A percentile compares a stretch with the other conserved stretches of the same genome.
phyloP scores from a whole-genome alignment of 2,113 vertebrate genomes.

The Oncorhynchus tshawytscha region DNA sequence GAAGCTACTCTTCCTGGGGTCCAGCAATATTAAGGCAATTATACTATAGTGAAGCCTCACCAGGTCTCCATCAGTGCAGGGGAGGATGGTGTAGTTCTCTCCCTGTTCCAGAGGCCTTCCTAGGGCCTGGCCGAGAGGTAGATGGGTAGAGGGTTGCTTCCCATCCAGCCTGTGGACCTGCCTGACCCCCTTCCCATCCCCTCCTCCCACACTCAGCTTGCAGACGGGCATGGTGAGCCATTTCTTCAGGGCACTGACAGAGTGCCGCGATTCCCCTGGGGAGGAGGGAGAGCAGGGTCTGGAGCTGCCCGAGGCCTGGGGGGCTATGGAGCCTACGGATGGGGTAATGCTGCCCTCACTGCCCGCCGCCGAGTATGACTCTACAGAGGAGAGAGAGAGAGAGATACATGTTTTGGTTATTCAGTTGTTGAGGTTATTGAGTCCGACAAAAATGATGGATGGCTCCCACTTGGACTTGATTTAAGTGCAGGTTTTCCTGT shows the following conservation, averaged over 20 bases:
- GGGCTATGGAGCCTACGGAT: constrained; percentile 70
- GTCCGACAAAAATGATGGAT: too few relatives aligned
- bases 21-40: too few relatives aligned
- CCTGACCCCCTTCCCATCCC: constrained; percentile 57
- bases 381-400: constrained; percentile 52
- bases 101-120: constrained; percentile 53
- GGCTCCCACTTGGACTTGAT: too few relatives aligned
- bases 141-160: constrained; percentile 31
- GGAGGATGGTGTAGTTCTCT: constrained; percentile 37
- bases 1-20: too few relatives aligned
- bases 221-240: constrained; percentile 80
- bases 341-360: constrained; percentile 77
- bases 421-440: too few relatives aligned
- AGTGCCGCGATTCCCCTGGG: constrained; percentile 65
- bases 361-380: constrained; percentile 80
- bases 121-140: constrained; percentile 49
- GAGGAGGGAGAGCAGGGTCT: constrained; percentile 72
- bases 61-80: constrained; percentile 37
- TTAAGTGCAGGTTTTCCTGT: too few relatives aligned
- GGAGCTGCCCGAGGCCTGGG: constrained; percentile 74
- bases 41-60: constrained; percentile 46
- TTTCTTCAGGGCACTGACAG: constrained; percentile 77
- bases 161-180: constrained; percentile 59
- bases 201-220: constrained; percentile 69
- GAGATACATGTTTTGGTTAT: not conserved